phyloP scores from a whole-genome alignment of 2,113 vertebrate species.

The Periophthalmus modestus region DNA sequence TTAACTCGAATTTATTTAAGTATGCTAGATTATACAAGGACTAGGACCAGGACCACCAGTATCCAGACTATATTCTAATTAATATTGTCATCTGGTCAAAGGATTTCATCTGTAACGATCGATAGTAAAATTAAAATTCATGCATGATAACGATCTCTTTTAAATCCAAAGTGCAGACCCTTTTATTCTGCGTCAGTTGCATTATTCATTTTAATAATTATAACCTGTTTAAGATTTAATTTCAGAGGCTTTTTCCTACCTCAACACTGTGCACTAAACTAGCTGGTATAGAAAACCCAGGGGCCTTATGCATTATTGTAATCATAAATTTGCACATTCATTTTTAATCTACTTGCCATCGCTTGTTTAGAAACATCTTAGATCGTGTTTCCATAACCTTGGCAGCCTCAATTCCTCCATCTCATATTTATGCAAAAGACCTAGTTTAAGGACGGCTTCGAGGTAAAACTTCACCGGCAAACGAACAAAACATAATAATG shows the following conservation, averaged over 20 bases:
- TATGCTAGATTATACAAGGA: not conserved
- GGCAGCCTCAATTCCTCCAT: not conserved
- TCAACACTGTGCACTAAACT: not conserved
- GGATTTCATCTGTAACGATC: not conserved
- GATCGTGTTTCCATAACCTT: not conserved
- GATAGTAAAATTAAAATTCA: too few species aligned
- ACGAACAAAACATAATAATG: slow-evolving; percentile 1
- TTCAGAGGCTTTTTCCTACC: not conserved
- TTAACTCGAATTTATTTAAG: not conserved
- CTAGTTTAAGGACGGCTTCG: slow-evolving; percentile 10
- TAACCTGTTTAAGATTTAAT: not conserved
- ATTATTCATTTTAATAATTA: not conserved
- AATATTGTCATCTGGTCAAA: not conserved
- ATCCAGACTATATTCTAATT: not conserved
- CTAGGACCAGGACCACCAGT: too few species aligned
- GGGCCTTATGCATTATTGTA: not conserved
- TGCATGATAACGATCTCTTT: too few species aligned
- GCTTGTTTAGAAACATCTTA: not conserved
- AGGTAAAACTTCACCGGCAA: not conserved
- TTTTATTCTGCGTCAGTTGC: not conserved
- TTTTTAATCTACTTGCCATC: not conserved
- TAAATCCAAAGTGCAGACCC: not conserved
- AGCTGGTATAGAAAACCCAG: not conserved
- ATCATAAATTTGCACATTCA: not conserved
- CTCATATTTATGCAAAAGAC: slow-evolving; percentile 4